Evolutionary conservation across 2,797 vertebrate species (phyloP), one percentile per base, ranked within the genome.

Genomic region (Dermochelys coriacea): DNA sequence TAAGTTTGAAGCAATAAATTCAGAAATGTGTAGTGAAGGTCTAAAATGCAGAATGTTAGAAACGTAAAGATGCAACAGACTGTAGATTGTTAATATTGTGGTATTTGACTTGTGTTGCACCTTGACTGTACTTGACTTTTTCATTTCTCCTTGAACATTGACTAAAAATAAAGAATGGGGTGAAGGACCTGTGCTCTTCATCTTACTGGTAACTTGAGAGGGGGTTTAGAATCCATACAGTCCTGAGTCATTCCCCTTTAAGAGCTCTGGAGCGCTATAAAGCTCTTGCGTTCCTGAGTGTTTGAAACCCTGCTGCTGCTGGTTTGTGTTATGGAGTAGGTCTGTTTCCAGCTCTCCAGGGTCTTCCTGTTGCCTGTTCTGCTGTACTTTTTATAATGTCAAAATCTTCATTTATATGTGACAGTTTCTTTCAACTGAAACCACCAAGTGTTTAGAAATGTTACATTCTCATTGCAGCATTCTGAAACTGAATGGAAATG

Each of bases 221-320:
- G 37, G 37, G n/a, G 9, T 12, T 82, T 51, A 57, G n/a, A 89
- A 37, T 87, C 91, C 4, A 5, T 41, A 29, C 82, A 91, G 37
- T 83, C 52, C 29, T 87, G 84, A 71, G 83, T 91, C 68, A 51
- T 90, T 87, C 34, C 27, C 41, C 55, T 1, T 91, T 94, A 78
- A 50, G 87, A 90, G 82, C 34, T 9, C 25, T 84, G 75, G 34
- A 85, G 55, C 27, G 14, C 25, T 82, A 0, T 80, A 25, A 18
- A 37, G 54, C 93, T 47, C n/a, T 80, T 86, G 34, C 49, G 54
- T 74, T 21, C 27, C 55, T 34, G 23, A 27, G 64, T 51, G 25
- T 55, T 21, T 88, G n/a, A n/a, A n/a, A n/a, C n/a, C n/a, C n/a
- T n/a, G n/a, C 86, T 94, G 11, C 51, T 93, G 71, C 82, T 54